These are phyloP conservation scores for Amorpha juglandis DNA, from an alignment of 2,888 invertebrate genomes.

Conservation along the genomic window DNA sequence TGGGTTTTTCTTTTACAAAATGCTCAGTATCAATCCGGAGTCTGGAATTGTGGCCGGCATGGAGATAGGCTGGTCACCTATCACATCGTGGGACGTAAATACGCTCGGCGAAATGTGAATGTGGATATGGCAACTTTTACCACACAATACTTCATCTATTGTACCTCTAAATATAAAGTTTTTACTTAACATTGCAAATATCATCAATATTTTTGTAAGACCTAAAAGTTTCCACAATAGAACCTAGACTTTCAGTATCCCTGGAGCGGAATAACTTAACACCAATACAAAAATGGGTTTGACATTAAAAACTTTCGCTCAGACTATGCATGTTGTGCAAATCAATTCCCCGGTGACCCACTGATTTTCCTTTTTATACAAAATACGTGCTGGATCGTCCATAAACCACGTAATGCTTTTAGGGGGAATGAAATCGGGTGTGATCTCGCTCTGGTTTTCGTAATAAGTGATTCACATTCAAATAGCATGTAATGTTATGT, in stretches of 20 bases:
- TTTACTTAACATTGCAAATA: not conserved
- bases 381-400: constrained; percentile 22
- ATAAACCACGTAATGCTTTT: constrained; percentile 25
- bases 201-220: not conserved
- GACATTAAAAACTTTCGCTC: not conserved
- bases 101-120: no score
- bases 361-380: constrained; percentile 19
- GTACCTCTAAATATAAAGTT: not conserved
- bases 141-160: not conserved
- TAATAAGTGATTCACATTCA: not conserved
- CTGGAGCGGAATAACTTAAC: constrained; percentile 6
- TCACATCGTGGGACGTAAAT: no score
- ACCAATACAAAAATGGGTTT: constrained; percentile 13
- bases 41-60: no score
- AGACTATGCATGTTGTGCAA: not conserved
- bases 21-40: no score
- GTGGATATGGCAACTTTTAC: no score
- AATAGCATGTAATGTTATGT: constrained; percentile 6
- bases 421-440: constrained; percentile 2
- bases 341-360: not conserved
- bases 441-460: not conserved
- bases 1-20: no score
- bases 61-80: no score
- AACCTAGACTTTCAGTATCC: not conserved
- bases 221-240: constrained; percentile 1